phyloP scores from a whole-genome alignment of 1,140 invertebrate species.

The Colletes latitarsis region DNA sequence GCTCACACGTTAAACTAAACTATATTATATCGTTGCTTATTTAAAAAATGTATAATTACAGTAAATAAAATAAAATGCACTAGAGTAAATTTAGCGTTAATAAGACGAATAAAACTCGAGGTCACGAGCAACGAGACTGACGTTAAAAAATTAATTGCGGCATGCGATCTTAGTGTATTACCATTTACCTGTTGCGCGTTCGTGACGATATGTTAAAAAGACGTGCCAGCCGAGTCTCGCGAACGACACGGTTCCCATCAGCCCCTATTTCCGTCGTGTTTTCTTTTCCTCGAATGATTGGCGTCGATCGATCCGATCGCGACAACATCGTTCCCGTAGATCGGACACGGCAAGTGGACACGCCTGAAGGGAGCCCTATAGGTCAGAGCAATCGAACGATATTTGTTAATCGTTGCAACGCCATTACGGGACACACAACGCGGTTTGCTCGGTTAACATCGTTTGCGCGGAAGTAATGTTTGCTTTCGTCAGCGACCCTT shows the following conservation, averaged over 20 bases:
- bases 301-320: neutral
- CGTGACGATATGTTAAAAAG: constrained; percentile 55
- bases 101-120: neutral
- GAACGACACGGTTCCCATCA: neutral
- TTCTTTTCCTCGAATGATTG: neutral
- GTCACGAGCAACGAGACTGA: constrained; percentile 6
- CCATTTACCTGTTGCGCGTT: constrained; percentile 70
- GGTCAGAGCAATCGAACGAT: constrained; percentile 22
- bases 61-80: no score
- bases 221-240: constrained; percentile 27
- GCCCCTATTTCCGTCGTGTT: neutral
- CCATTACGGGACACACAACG: constrained; percentile 41
- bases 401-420: constrained; percentile 49
- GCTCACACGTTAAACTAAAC: no score
- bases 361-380: neutral
- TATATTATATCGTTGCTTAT: no score
- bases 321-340: neutral
- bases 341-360: neutral
- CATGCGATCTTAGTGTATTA: constrained; percentile 66
- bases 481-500: constrained; percentile 44
- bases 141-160: constrained; percentile 66
- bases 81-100: no score
- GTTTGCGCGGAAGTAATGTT: constrained; percentile 50
- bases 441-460: constrained; percentile 44
- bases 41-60: no score